Base-by-base conservation (phyloP, 2,888 invertebrate species). In the Caenorhabditis sp. region DNA sequence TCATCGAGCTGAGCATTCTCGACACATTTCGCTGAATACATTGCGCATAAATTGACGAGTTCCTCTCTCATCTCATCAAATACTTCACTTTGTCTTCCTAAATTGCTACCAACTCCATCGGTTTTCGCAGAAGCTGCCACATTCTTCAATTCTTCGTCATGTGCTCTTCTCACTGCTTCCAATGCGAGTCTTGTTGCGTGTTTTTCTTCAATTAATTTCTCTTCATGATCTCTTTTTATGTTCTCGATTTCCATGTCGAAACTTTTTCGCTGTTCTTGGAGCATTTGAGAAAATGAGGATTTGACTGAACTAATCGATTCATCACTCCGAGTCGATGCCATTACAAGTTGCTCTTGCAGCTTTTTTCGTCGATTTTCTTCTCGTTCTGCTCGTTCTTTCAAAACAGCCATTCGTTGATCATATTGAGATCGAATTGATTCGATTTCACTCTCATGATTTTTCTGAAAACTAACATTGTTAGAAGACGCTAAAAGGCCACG, bases 1-100 rank as follows among this genome's bases (percentile, higher is more conserved):
- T 87, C 87, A 63, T 87, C 87, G 38, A 87, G 76, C 57, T 83
- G 81, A 31, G 84, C 78, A 70, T 87, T 87, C 69, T 87, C 87
- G n/a, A 84, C 66, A 66, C 87, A 87, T 73, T 87, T 87, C 20
- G 83, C 79, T 14, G 85, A 84, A 74, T 87, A 87, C 53, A 87
- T 78, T 17, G 84, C 80, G 26, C 84, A 85, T 20, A 87, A 71
- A 38, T 81, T 79, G 25, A 78, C 76, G 5, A 87, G 67, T 56
- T 87, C 87, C 52, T 83, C 80, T 8, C 82, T 67, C 73, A 86
- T 78, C 56, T 84, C 80, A 36, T 85, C 85, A 59, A 85, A 61
- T 52, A 78, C 63, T 59, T 71, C 72, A 49, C 81, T 74, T 59
- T 76, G 71, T 49, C 72, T 52, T 21, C 66, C 65, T 23, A 71